A percentile compares a stretch with the other conserved stretches of the same genome.
These are phyloP conservation scores for Copidosoma floridanum DNA, from an alignment of 1,140 invertebrate genomes.

Conservation along the genomic window DNA sequence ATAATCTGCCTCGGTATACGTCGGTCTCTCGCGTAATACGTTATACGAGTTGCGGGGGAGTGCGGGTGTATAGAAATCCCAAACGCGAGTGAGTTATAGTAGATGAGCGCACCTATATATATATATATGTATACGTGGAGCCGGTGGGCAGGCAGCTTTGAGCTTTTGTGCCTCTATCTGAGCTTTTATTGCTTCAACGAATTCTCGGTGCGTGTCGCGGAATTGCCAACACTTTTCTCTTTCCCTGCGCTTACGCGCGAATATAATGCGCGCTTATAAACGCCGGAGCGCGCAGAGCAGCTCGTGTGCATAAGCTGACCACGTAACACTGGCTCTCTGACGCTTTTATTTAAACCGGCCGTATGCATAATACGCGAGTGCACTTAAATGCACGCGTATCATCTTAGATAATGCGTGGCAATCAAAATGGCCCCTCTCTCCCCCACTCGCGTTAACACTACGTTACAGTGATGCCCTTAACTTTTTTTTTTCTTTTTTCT, in stretches of 20 bases:
- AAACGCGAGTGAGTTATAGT: too few species aligned
- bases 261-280: too few species aligned
- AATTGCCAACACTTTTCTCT: neutral
- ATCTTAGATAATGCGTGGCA: constrained; percentile 21
- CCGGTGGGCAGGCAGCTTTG: too few species aligned
- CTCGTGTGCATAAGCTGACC: too few species aligned
- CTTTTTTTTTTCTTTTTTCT: too few species aligned
- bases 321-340: constrained; percentile 14
- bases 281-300: too few species aligned
- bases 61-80: too few species aligned
- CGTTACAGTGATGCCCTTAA: neutral
- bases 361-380: neutral
- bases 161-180: constrained; percentile 17
- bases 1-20: too few species aligned
- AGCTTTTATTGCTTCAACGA: constrained; percentile 30
- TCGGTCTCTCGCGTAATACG: constrained; percentile 19
- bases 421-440: constrained; percentile 9
- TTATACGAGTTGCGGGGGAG: constrained; percentile 6
- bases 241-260: too few species aligned
- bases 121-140: too few species aligned
- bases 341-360: constrained; percentile 17
- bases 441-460: neutral
- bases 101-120: too few species aligned
- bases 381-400: constrained; percentile 24
- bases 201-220: constrained; percentile 16